Evolutionary conservation across 2,888 invertebrate species (phyloP), one percentile per base, ranked within the genome.

Genomic region (Synergus umbraculus): DNA sequence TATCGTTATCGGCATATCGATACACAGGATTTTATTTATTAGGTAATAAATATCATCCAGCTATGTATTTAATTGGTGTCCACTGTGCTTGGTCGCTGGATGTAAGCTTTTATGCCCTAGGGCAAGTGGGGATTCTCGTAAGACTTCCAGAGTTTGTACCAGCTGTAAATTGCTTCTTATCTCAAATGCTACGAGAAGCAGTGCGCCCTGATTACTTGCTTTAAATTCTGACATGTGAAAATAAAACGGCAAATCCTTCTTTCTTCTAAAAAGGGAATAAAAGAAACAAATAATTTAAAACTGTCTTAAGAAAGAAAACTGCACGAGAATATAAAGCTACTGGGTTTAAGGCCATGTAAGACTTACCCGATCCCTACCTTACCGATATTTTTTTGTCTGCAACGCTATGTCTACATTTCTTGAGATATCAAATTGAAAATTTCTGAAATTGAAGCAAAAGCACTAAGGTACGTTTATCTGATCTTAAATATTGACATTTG

Each of bases 161-260:
- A 79, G 73, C 78, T 76, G 81, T 82, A 83, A 81, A 83, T 82
- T 82, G 79, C 83, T 83, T 81, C 82, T 81, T 82, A 83, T 82
- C 83, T 82, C 64, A 78, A 79, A 66, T 63, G 10, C 15, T 10
- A 66, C 15, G n/a, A 13, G 37, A 66, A 43, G 43, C 65, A n/a
- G n/a, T n/a, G 41, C n/a, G 15, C 43, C n/a, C 65, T 66, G 65
- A 66, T n/a, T 66, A 43, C 65, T 41, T 43, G 43, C 4, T 41
- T 9, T 41, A 2, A 43, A 43, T 66, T 66, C n/a, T n/a, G 41
- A 10, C 9, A 43, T n/a, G 43, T n/a, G 7, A 10, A 43, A 66
- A 66, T 43, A 66, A 66, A 43, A n/a, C 9, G 15, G 12, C 1
- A 22, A 22, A 8, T 4, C 10, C 18, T 18, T 43, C 15, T 41